Percentiles rank a stretch among this genome's conserved stretches.
Evolutionary conservation across 2,888 invertebrate species (phyloP).

Genomic region (Cactoblastis cactorum): DNA sequence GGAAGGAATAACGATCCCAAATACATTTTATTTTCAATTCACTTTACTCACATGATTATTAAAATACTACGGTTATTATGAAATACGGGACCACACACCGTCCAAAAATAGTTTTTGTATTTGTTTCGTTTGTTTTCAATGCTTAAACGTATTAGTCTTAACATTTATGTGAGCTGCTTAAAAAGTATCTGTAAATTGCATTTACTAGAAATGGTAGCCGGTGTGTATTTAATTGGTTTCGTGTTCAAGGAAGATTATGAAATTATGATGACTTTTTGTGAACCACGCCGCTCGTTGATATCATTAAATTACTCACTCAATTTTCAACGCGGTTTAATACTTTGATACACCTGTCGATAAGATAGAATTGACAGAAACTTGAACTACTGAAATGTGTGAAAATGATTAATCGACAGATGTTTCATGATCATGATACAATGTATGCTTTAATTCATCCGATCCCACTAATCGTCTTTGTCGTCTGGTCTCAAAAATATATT

Average conservation of each 20-base stretch:
- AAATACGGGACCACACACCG: not conserved
- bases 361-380: not conserved
- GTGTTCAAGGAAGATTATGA: conserved; percentile 10
- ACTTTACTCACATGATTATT: not conserved
- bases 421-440: no score
- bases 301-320: conserved; percentile 4
- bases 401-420: not conserved
- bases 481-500: no score
- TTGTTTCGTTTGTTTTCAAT: not conserved
- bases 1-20: no score
- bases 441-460: no score
- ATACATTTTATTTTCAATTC: no score
- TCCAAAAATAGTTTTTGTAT: not conserved
- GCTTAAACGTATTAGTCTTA: conserved; percentile 22
- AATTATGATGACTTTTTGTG: conserved; percentile 6
- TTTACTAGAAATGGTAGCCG: conserved; percentile 3
- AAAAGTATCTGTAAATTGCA: conserved; percentile 5
- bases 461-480: no score
- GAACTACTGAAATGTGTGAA: not conserved
- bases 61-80: no score
- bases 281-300: conserved; percentile 1
- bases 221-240: conserved; percentile 6
- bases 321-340: not conserved
- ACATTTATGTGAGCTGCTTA: conserved; percentile 20
- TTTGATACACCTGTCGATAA: not conserved